These are phyloP conservation scores for Chanos chanos DNA, from an alignment of 2,797 vertebrate genomes.

Conservation along the genomic window DNA sequence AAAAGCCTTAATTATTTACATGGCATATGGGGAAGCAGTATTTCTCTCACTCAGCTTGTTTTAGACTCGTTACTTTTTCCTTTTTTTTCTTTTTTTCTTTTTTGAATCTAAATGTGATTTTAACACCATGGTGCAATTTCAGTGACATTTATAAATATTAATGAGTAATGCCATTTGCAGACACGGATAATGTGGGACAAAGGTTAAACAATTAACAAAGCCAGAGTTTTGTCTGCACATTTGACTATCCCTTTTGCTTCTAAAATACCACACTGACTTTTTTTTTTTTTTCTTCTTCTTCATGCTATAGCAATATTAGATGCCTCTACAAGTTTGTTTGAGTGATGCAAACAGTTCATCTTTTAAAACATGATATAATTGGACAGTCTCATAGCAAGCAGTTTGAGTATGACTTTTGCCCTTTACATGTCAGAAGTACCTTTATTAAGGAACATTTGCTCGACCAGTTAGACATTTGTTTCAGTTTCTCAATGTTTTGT, in stretches of 20 bases:
- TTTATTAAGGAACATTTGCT: too few species aligned
- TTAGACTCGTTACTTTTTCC: slow-evolving; percentile 14
- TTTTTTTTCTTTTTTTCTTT: background rate
- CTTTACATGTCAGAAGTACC: too few species aligned
- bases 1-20: too few species aligned
- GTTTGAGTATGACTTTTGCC: too few species aligned
- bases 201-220: slow-evolving; percentile 17
- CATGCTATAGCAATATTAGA: too few species aligned
- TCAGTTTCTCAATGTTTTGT: too few species aligned
- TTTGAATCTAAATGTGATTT: slow-evolving; percentile 22
- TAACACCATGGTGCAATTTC: slow-evolving; percentile 27
- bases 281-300: background rate
- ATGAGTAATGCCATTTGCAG: slow-evolving; percentile 32
- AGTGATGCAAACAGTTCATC: too few species aligned
- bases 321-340: too few species aligned
- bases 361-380: too few species aligned
- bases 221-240: slow-evolving; percentile 5
- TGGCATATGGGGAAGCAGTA: background rate
- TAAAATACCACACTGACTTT: background rate
- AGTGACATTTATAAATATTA: slow-evolving; percentile 38
- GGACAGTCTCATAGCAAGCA: too few species aligned
- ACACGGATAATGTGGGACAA: slow-evolving; percentile 10
- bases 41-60: background rate
- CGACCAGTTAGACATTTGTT: too few species aligned
- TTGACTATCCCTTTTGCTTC: too few species aligned